Evolutionary conservation across 2,797 vertebrate genomes (phyloP), one percentile per base, ranked within the genome.

Genomic region (Arnoldichthys spilopterus): DNA sequence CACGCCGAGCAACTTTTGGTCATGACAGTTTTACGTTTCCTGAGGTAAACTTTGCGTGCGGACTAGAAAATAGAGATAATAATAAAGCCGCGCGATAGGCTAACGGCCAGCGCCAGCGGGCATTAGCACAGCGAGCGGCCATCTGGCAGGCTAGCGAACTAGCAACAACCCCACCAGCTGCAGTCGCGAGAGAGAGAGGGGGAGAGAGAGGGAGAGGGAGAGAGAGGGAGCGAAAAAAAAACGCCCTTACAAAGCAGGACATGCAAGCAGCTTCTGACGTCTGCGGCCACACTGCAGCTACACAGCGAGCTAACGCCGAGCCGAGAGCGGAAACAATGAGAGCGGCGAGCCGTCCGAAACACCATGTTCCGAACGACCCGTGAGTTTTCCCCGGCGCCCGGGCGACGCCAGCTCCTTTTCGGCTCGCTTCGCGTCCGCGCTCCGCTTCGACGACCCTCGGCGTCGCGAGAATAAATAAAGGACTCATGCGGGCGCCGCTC

Each of bases 241-340:
- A 94, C 93, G 94, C 94, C 93, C 93, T 93, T 87, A 94, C 93
- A 94, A 92, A 95, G 94, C 94, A 95, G 93, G 94, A 95, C 94
- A 94, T 94, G 94, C 93, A 92, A 93, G 93, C 94, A 95, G 94
- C 94, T 94, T 94, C 94, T 95, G 94, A 95, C 94, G 94, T 95
- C 94, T 94, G 93, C 92, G 93, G 93, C 94, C 94, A 94, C 93
- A 94, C 93, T 93, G 93, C 93, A n/a, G 93, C 93, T 87, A 90
- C 93, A 92, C 93, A 93, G 93, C 92, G 89, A 89, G 80, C 91
- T 92, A 89, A 92, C 93, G 93, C 92, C 92, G 89, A 89, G 80
- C 91, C 92, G 89, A 90, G 86, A 94, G 93, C 93, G 92, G 91
- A 93, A 94, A 95, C 92, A 92, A 93, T 93, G 94, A 92, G 91